Conservation (phyloP, 2,888 invertebrate genomes). For the Hirtodrosophila confusa region DNA sequence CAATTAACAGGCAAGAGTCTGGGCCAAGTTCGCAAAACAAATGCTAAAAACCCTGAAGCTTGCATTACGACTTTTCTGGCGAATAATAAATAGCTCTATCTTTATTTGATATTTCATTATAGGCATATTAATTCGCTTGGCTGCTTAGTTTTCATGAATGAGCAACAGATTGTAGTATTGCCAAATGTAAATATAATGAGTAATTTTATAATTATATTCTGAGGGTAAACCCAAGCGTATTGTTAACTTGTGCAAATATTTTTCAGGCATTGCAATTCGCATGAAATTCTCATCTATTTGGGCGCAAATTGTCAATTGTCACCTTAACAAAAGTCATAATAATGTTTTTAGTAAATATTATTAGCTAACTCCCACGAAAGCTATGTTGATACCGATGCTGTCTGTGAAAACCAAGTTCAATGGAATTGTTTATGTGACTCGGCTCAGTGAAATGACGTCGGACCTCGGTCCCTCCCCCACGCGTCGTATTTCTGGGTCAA, state of each 20-base stretch:
- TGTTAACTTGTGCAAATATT: conserved; percentile 46
- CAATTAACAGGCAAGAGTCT: conserved; percentile 53
- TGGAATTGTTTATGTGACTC: conserved; percentile 58
- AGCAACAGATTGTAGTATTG: conserved; percentile 7
- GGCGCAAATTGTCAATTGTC: conserved; percentile 1
- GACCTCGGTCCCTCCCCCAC: conserved; percentile 37
- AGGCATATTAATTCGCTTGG: conserved; percentile 44
- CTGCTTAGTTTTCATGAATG: conserved; percentile 46
- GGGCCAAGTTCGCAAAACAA: conserved; percentile 1
- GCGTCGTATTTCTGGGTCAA: conserved; percentile 49
- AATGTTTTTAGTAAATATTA: conserved; percentile 62
- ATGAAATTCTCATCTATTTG: conserved; percentile 50
- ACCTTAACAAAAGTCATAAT: conserved; percentile 41
- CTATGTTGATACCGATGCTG: conserved; percentile 38
- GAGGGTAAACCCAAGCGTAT: conserved; percentile 21
- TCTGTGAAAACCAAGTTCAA: conserved; percentile 58
- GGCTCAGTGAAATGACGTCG: conserved; percentile 22
- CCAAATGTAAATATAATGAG: conserved; percentile 48
- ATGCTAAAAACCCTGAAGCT: not conserved
- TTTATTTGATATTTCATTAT: conserved; percentile 56
- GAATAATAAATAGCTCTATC: conserved; percentile 44
- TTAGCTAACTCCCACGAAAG: conserved; percentile 40
- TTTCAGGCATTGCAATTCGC: conserved; percentile 54
- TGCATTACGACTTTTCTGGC: conserved; percentile 30
- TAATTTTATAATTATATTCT: conserved; percentile 51